These are phyloP conservation scores for Sebastes miniatus DNA, from an alignment of 2,797 vertebrate genomes.

Conservation along the genomic window DNA sequence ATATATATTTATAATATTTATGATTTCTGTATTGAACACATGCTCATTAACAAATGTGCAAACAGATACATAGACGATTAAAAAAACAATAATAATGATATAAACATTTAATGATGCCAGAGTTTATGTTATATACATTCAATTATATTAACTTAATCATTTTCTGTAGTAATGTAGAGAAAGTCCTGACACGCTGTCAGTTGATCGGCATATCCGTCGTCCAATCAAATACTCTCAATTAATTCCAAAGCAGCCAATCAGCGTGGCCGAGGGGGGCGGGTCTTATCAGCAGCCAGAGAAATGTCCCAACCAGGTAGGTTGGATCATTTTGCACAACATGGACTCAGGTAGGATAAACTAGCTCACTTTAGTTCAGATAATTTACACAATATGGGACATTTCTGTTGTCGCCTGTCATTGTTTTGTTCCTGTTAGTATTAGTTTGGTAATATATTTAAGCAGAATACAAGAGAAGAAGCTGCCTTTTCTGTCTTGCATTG, in stretches of 20 bases:
- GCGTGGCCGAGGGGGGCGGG: slow-evolving; percentile 4
- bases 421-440: neutral
- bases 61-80: no score
- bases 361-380: neutral
- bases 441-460: neutral
- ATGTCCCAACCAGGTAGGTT: slow-evolving; percentile 42
- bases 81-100: neutral
- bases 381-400: neutral
- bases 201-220: neutral
- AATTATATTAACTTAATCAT: neutral
- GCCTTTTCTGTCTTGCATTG: neutral
- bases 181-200: neutral
- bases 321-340: slow-evolving; percentile 45
- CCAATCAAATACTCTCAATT: slow-evolving; percentile 41
- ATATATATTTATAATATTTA: no score
- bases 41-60: no score
- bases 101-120: no score
- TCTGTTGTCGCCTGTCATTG: neutral
- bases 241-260: slow-evolving; percentile 55
- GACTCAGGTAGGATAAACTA: slow-evolving; percentile 17
- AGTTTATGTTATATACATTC: no score
- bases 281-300: neutral
- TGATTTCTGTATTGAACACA: no score
- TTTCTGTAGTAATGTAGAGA: neutral
- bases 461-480: neutral